These are phyloP conservation scores for Echinometra lucunter DNA, from an alignment of 53 echinoderm and acorn worm species.

Conservation along the genomic window DNA sequence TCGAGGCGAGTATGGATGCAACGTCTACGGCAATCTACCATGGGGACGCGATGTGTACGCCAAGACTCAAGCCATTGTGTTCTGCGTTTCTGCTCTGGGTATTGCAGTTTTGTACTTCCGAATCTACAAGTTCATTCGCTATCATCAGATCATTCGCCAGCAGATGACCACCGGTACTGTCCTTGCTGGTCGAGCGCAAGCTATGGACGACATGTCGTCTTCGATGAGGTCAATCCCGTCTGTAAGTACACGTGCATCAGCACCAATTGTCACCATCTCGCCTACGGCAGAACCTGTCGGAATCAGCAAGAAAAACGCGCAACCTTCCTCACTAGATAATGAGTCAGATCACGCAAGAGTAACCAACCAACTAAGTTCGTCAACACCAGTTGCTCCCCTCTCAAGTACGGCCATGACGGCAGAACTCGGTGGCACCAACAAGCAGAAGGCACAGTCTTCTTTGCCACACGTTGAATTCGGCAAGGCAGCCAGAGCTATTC, in stretches of 20 bases:
- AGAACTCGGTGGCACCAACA: background rate
- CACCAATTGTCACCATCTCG: background rate
- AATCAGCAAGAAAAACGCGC: too few species aligned
- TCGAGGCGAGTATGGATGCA: conserved; percentile 45
- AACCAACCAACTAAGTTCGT: background rate
- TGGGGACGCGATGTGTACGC: conserved; percentile 49
- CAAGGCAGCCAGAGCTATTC: background rate
- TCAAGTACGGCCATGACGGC: background rate
- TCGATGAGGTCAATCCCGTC: background rate
- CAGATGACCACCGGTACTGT: conserved; percentile 21
- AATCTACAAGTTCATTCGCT: conserved; percentile 40
- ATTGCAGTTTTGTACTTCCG: background rate
- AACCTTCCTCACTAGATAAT: too few species aligned
- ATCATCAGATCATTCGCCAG: conserved; percentile 8
- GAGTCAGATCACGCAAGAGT: background rate
- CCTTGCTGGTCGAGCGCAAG: background rate
- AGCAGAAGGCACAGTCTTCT: background rate
- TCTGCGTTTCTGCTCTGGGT: conserved; percentile 9
- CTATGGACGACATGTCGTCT: background rate
- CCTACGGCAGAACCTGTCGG: background rate
- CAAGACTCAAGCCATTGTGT: conserved; percentile 36
- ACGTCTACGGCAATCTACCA: conserved; percentile 36
- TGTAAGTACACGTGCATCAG: background rate
- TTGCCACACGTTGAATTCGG: background rate
- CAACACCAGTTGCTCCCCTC: background rate